Percentiles rank a stretch among this genome's conserved stretches.
Evolutionary conservation across 1,140 invertebrate species (phyloP).

Genomic region (Drosophila sturtevanti): DNA sequence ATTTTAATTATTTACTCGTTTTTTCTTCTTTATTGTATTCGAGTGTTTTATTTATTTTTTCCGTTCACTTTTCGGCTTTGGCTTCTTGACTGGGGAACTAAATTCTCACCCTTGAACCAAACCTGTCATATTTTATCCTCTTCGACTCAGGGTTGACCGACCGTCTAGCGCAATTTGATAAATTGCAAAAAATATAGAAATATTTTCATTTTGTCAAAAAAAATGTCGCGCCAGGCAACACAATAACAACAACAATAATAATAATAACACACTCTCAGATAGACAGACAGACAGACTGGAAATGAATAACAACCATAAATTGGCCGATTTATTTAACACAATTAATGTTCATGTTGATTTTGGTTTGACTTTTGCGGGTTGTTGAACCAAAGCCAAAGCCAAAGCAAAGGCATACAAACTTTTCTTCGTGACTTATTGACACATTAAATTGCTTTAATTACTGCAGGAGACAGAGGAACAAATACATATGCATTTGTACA

Average conservation of each 20-base stretch:
- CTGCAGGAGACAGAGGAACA: slow-evolving; percentile 32
- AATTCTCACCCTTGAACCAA: slow-evolving; percentile 31
- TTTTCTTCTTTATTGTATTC: not conserved
- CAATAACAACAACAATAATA: not conserved
- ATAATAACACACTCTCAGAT: not conserved
- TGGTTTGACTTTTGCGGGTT: slow-evolving; percentile 25
- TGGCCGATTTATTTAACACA: slow-evolving; percentile 48
- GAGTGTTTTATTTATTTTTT: slow-evolving; percentile 34
- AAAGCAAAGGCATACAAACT: slow-evolving; percentile 29
- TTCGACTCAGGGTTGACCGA: not conserved
- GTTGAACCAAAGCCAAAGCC: slow-evolving; percentile 37
- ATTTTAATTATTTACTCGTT: slow-evolving; percentile 57
- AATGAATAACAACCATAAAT: slow-evolving; percentile 43
- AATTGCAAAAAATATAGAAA: slow-evolving; percentile 38
- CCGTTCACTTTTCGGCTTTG: slow-evolving; percentile 24
- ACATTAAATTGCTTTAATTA: slow-evolving; percentile 59
- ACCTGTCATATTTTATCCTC: slow-evolving; percentile 20
- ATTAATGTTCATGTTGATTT: slow-evolving; percentile 47
- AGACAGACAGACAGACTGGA: slow-evolving; percentile 12
- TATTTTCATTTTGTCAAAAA: slow-evolving; percentile 7
- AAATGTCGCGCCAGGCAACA: slow-evolving; percentile 9
- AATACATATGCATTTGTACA: not conserved
- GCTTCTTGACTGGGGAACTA: not conserved
- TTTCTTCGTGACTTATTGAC: slow-evolving; percentile 58
- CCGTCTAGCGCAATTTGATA: slow-evolving; percentile 28